A percentile compares a stretch with the other conserved stretches of the same genome.
Evolutionary conservation across 2,797 vertebrate genomes (phyloP).

Genomic region (Heterohyrax brucei): DNA sequence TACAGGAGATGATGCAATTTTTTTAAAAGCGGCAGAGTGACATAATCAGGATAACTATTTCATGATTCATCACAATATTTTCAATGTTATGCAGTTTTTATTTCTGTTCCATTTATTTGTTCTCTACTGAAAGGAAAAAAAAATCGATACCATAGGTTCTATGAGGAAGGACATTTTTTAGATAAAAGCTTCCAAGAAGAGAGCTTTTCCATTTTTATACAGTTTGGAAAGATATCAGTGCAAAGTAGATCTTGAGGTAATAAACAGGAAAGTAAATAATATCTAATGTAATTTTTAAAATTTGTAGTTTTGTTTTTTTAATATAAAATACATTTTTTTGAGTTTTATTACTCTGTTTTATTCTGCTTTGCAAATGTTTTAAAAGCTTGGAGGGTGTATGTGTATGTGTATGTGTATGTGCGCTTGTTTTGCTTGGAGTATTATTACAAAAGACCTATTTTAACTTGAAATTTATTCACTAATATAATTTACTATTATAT

Average conservation of each 20-base stretch:
- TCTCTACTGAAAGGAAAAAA: not conserved
- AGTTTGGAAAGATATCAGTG: not conserved
- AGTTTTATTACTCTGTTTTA: not conserved
- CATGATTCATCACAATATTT: not conserved
- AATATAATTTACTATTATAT: not conserved
- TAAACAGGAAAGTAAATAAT: not conserved
- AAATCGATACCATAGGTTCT: not conserved
- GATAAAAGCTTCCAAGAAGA: conserved; percentile 3
- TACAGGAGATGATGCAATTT: not conserved
- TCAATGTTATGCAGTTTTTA: not conserved
- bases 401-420: not conserved
- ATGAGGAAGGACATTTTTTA: not conserved
- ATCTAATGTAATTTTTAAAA: not conserved
- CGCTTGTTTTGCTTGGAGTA: not conserved
- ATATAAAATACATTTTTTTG: not conserved
- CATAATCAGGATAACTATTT: not conserved
- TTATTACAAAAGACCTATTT: not conserved
- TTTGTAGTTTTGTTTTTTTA: not conserved
- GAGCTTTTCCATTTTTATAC: not conserved
- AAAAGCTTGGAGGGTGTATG: not conserved
- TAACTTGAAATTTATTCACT: not conserved
- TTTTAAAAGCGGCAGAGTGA: not conserved
- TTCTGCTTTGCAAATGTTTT: not conserved
- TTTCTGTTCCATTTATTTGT: not conserved
- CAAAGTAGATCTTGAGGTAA: not conserved